A percentile compares a stretch with the other conserved stretches of the same genome.
These are phyloP conservation scores for Seriola rivoliana DNA, from an alignment of 2,113 vertebrate genomes.

Conservation along the genomic window DNA sequence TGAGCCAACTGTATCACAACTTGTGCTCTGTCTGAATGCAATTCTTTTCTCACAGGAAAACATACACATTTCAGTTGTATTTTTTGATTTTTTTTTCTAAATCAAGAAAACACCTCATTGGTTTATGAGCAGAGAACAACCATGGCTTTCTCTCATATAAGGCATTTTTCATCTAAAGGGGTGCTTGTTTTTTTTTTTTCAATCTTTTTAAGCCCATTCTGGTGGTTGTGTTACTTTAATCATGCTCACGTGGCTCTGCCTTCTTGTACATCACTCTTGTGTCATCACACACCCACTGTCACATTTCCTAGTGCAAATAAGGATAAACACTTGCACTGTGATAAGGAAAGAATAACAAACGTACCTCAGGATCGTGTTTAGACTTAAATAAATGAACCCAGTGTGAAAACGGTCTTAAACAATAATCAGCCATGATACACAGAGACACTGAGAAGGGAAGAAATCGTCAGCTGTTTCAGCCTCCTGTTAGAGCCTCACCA, in stretches of 20 bases:
- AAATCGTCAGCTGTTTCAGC: slow-evolving; percentile 49
- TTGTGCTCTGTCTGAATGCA: neutral
- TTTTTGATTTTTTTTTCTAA: neutral
- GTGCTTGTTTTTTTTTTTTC: neutral
- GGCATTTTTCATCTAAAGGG: neutral
- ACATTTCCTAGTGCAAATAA: neutral
- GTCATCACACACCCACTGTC: neutral
- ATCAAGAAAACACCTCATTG: neutral
- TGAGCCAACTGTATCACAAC: neutral
- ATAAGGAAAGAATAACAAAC: slow-evolving; percentile 6
- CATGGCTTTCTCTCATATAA: neutral
- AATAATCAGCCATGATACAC: slow-evolving; percentile 61
- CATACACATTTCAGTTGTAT: neutral
- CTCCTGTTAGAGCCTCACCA: slow-evolving; percentile 65
- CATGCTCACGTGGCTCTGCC: neutral
- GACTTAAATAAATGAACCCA: slow-evolving; percentile 52
- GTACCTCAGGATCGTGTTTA: neutral
- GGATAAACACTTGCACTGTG: neutral
- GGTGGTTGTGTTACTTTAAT: neutral
- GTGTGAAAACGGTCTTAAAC: slow-evolving; percentile 62
- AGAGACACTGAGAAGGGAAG: slow-evolving; percentile 55
- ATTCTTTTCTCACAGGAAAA: neutral
- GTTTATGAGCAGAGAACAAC: neutral
- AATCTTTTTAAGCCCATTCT: neutral
- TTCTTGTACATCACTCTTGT: neutral